Base-by-base conservation (phyloP, 2,113 vertebrate genomes). In the Neogale vison region DNA sequence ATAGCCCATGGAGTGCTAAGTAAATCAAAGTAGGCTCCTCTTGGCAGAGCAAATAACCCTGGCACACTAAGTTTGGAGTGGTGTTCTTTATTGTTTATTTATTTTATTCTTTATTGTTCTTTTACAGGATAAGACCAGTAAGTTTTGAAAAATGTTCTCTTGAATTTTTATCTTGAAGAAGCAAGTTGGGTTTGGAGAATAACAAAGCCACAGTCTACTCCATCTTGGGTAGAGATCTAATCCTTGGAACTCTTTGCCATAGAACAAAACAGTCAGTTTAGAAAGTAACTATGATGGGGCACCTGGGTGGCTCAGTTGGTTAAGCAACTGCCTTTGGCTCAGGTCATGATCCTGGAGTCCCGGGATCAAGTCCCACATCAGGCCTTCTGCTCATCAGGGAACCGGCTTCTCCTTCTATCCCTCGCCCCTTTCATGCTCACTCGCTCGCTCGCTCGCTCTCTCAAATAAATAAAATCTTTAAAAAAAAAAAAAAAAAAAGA, bases 141-240 rank as follows among this genome's bases (percentile, higher is more conserved):
- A 83, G 31, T 92, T 97, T 98, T 61, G 21, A 83, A 87, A 98
- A 96, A 87, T 92, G 29, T 76, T 86, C 57, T 92, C 45, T 92
- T 90, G 29, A 96, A 80, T 95, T 95, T 96, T 61, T 90, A 87
- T 95, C 92, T 96, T 93, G 26, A 90, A 93, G 61, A 83, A 18
- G 59, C 9, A 65, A 23, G 23, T 94, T 93, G 57, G 39, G 31
- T 93, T 97, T 93, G 23, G 47, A 96, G 96, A 65, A 31, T 71
- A 88, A 82, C 34, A 57, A 72, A 94, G 50, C 17, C 72, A 65
- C 39, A 91, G 57, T 76, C 72, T 76, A 9, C 61, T 74, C 34
- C 55, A 45, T 90, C 93, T 92, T 96, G 50, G 72, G 47, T 95
- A 39, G 63, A 95, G 47, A 85, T 80, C 79, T 61, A 77, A 88